These are phyloP conservation scores for Sesia bembeciformis DNA, from an alignment of 2,888 invertebrate species.

Conservation along the genomic window DNA sequence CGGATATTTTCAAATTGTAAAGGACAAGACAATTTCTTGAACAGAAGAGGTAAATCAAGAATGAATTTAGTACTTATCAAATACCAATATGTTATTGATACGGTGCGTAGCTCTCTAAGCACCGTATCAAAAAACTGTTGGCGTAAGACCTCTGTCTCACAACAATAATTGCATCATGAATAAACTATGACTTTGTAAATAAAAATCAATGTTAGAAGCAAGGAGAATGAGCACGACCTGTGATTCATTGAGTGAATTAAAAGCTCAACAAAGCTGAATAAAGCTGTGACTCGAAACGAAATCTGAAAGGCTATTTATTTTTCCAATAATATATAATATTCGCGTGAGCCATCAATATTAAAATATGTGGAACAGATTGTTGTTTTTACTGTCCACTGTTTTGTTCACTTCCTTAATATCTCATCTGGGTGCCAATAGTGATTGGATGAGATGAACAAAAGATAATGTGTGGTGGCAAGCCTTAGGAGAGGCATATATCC, in stretches of 20 bases:
- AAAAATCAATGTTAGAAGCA: background rate
- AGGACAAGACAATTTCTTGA: no score
- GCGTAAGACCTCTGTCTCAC: slow-evolving; percentile 5
- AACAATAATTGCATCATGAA: background rate
- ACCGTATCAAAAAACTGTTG: slow-evolving; percentile 10
- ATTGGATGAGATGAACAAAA: background rate
- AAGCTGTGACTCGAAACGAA: slow-evolving; percentile 42
- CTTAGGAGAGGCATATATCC: background rate
- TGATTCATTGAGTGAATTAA: slow-evolving; percentile 4
- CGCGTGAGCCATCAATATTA: slow-evolving; percentile 37
- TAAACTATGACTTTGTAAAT: background rate
- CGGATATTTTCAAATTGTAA: no score
- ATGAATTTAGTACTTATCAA: no score
- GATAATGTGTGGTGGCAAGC: background rate
- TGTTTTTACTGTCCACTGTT: no score
- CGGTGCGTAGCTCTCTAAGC: no score
- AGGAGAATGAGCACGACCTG: slow-evolving; percentile 5
- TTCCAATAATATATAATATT: slow-evolving; percentile 41
- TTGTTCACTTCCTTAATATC: no score
- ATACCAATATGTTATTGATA: no score
- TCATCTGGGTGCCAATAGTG: no score
- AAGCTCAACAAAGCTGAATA: slow-evolving; percentile 39
- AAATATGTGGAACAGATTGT: slow-evolving; percentile 42
- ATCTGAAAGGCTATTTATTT: slow-evolving; percentile 52
- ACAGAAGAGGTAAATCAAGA: no score